Conservation (phyloP, 2,888 invertebrate species). For the Andrena dorsata region DNA sequence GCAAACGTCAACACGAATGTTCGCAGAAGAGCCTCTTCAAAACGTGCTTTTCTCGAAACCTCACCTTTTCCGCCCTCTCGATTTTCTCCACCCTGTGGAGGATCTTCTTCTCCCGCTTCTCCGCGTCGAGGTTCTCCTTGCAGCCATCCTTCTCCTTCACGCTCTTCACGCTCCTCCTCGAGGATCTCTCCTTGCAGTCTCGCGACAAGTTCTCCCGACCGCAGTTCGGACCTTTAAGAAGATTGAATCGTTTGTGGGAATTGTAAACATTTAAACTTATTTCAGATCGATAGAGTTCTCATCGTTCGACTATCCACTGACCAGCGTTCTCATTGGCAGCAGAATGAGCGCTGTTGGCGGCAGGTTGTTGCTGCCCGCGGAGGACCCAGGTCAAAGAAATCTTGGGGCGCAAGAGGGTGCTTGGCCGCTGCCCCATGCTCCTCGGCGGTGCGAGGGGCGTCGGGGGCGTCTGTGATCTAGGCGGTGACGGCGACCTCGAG, state of each 20-base stretch:
- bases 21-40: not conserved
- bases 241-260: not conserved
- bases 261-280: too few species aligned
- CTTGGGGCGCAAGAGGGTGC: constrained; percentile 86
- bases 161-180: constrained; percentile 75
- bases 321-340: constrained; percentile 54
- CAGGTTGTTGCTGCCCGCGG: constrained; percentile 86
- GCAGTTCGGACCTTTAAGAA: constrained; percentile 50
- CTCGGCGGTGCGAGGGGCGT: constrained; percentile 55
- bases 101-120: constrained; percentile 72
- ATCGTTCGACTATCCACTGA: not conserved
- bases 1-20: not conserved
- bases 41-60: constrained; percentile 27
- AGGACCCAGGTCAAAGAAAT: constrained; percentile 92
- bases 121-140: constrained; percentile 73
- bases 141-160: constrained; percentile 70
- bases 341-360: constrained; percentile 58
- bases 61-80: constrained; percentile 59
- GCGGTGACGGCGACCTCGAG: constrained; percentile 68
- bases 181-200: constrained; percentile 71
- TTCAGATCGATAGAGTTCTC: not conserved
- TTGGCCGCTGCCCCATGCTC: constrained; percentile 82
- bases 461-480: constrained; percentile 61
- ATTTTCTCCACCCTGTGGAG: constrained; percentile 65
- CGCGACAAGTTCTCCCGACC: constrained; percentile 63